phyloP scores from a whole-genome alignment of 2,888 invertebrate species.

The Platycheirus albimanus region DNA sequence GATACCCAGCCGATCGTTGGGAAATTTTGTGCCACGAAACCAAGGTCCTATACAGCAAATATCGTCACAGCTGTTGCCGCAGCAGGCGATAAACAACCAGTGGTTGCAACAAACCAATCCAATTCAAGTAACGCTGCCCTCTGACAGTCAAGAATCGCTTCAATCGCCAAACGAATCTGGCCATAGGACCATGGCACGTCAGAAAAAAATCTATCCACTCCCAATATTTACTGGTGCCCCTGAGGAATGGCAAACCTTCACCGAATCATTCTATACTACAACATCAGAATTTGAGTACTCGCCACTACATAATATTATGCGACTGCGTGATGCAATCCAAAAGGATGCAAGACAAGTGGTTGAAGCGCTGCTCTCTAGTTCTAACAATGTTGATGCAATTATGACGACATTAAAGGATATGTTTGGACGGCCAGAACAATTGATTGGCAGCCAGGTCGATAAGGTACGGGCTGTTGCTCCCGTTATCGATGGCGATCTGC shows the following conservation, averaged over 20 bases:
- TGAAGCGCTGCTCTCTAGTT: not conserved
- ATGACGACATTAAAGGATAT: not conserved
- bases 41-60: too few species aligned
- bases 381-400: constrained; percentile 1
- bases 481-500: not conserved
- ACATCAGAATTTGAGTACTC: constrained; percentile 1
- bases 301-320: constrained; percentile 7
- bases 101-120: too few species aligned
- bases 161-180: too few species aligned
- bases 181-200: too few species aligned
- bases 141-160: too few species aligned
- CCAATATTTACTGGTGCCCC: too few species aligned
- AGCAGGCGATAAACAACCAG: too few species aligned
- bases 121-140: too few species aligned
- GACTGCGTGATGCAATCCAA: not conserved
- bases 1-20: too few species aligned
- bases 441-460: not conserved
- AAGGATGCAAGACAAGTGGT: not conserved
- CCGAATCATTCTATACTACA: not conserved
- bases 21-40: too few species aligned
- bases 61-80: too few species aligned
- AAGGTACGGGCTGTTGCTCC: not conserved
- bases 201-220: too few species aligned
- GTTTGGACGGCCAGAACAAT: not conserved
- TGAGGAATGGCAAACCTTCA: not conserved